phyloP scores from a whole-genome alignment of 2,113 vertebrate genomes.

The Bungarus multicinctus region DNA sequence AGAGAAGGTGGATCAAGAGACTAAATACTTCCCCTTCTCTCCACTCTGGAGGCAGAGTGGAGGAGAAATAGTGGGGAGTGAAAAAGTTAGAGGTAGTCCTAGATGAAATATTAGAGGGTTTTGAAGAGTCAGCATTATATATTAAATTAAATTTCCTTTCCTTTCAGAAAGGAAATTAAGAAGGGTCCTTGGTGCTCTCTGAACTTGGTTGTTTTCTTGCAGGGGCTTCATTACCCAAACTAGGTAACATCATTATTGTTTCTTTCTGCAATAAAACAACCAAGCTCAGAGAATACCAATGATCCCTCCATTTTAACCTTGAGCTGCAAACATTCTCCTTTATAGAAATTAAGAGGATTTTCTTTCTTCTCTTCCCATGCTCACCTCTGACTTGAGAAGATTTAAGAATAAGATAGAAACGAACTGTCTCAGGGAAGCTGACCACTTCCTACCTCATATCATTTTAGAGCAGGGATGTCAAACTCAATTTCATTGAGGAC shows the following conservation, averaged over 20 bases:
- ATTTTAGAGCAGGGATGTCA: neutral
- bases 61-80: neutral
- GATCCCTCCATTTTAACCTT: neutral
- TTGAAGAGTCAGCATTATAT: neutral
- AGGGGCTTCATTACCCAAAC: neutral
- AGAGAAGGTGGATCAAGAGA: neutral
- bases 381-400: neutral
- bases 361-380: neutral
- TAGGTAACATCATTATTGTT: neutral
- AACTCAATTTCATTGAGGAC: too few relatives aligned
- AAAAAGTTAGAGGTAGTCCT: neutral
- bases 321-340: neutral
- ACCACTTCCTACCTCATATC: neutral
- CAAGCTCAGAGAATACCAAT: neutral
- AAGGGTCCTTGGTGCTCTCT: neutral
- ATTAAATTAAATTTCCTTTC: neutral
- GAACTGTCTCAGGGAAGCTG: neutral
- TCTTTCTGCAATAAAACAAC: neutral
- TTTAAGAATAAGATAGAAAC: neutral
- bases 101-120: neutral
- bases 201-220: neutral
- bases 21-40: neutral
- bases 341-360: neutral
- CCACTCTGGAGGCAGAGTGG: neutral
- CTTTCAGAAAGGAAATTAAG: neutral